phyloP scores from a whole-genome alignment of 2,888 invertebrate genomes.

The Brenthis ino region DNA sequence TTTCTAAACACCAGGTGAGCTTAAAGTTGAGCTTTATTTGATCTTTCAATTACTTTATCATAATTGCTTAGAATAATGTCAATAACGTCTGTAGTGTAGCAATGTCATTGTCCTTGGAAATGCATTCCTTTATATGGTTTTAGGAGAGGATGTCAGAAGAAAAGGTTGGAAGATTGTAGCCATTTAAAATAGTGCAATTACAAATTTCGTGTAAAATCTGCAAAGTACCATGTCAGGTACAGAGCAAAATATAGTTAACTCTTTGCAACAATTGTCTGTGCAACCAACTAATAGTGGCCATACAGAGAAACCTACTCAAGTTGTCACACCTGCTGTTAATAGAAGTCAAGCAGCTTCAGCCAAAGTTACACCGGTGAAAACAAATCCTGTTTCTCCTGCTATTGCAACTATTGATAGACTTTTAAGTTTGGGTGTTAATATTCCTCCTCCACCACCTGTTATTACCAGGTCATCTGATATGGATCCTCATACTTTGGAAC shows the following conservation, averaged over 20 bases:
- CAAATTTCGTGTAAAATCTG: constrained; percentile 43
- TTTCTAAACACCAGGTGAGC: constrained; percentile 31
- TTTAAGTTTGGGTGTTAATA: constrained; percentile 68
- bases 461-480: constrained; percentile 71
- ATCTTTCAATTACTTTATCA: not conserved
- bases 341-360: constrained; percentile 65
- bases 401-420: constrained; percentile 79
- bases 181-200: constrained; percentile 50
- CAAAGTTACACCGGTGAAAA: constrained; percentile 68
- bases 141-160: constrained; percentile 68
- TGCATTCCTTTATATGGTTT: constrained; percentile 49
- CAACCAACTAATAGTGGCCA: constrained; percentile 73
- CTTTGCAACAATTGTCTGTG: constrained; percentile 78
- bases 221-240: constrained; percentile 80
- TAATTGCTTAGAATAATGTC: constrained; percentile 6
- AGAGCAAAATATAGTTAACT: constrained; percentile 78
- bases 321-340: constrained; percentile 77
- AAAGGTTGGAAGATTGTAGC: constrained; percentile 53
- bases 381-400: constrained; percentile 71
- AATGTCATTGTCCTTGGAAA: constrained; percentile 44
- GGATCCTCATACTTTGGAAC: constrained; percentile 82
- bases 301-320: constrained; percentile 78
- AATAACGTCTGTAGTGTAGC: constrained; percentile 39
- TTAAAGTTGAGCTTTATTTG: constrained; percentile 22
- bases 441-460: constrained; percentile 74